Evolutionary conservation across 2,888 invertebrate species (phyloP).

Genomic region (Idaea aversata): DNA sequence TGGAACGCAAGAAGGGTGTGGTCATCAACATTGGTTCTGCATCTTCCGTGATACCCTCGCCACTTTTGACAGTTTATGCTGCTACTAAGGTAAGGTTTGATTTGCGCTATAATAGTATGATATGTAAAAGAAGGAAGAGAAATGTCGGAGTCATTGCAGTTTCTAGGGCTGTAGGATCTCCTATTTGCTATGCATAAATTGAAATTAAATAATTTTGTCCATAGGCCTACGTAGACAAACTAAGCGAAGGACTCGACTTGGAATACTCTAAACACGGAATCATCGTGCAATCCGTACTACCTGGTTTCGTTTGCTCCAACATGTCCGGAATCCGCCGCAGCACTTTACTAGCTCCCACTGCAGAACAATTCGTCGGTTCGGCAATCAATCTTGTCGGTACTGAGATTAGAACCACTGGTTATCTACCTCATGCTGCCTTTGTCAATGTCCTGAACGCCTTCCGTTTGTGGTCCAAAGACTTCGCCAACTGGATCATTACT

Average conservation of each 20-base stretch:
- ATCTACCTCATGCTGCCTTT: constrained; percentile 85
- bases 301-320: constrained; percentile 95
- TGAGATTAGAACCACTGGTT: constrained; percentile 85
- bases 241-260: constrained; percentile 86
- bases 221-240: constrained; percentile 90
- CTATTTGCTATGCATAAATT: no score
- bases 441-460: constrained; percentile 71
- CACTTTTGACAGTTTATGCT: constrained; percentile 91
- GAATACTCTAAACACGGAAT: constrained; percentile 88
- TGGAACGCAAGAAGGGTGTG: constrained; percentile 88
- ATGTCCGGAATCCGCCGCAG: constrained; percentile 90
- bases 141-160: no score
- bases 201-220: constrained; percentile 1
- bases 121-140: no score
- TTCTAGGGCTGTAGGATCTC: no score
- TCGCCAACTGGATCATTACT: constrained; percentile 82
- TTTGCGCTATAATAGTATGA: not conserved
- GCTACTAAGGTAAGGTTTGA: constrained; percentile 86
- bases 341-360: constrained; percentile 87
- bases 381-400: constrained; percentile 87
- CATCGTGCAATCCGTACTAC: constrained; percentile 89
- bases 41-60: constrained; percentile 89
- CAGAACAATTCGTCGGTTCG: constrained; percentile 85
- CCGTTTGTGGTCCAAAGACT: constrained; percentile 71
- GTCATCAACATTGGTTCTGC: constrained; percentile 95